These are phyloP conservation scores for Xestoiulus laeticollis DNA, from an alignment of 2,888 invertebrate species.

Conservation along the genomic window DNA sequence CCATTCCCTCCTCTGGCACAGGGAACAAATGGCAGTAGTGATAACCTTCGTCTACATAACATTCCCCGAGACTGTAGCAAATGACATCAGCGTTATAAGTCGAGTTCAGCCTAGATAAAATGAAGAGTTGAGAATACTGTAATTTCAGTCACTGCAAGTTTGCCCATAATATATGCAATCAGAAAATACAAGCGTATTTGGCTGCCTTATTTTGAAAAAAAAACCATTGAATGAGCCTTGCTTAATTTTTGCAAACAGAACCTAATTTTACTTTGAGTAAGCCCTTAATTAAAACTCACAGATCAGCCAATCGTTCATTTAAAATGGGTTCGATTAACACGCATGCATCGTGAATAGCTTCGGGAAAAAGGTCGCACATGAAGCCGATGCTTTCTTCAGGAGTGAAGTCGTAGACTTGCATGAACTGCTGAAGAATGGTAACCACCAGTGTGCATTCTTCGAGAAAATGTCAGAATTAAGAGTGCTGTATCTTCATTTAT, in stretches of 20 bases:
- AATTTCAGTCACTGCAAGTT: no score
- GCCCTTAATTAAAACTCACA: constrained; percentile 46
- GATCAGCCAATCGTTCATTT: not conserved
- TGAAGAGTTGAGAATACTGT: no score
- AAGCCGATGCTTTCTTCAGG: constrained; percentile 42
- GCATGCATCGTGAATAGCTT: constrained; percentile 45
- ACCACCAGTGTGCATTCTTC: constrained; percentile 23
- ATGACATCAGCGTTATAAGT: constrained; percentile 50
- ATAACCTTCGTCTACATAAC: constrained; percentile 47
- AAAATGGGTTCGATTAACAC: not conserved
- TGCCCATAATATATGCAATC: no score
- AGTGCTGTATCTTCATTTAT: not conserved
- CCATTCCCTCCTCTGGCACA: constrained; percentile 48
- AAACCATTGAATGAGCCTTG: no score
- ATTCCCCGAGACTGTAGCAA: constrained; percentile 44
- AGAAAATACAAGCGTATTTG: no score
- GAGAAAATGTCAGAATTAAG: not conserved
- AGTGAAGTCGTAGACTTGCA: constrained; percentile 45
- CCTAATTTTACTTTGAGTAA: no score
- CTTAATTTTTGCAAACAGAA: no score
- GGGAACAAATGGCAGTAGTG: constrained; percentile 52
- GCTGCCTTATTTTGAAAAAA: no score
- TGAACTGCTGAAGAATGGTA: constrained; percentile 39
- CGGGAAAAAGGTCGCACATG: constrained; percentile 46
- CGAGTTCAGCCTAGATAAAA: constrained; percentile 23